A percentile compares a stretch with the other conserved stretches of the same genome.
Evolutionary conservation across 2,888 invertebrate species (phyloP).

Genomic region (Sisyra terminalis): DNA sequence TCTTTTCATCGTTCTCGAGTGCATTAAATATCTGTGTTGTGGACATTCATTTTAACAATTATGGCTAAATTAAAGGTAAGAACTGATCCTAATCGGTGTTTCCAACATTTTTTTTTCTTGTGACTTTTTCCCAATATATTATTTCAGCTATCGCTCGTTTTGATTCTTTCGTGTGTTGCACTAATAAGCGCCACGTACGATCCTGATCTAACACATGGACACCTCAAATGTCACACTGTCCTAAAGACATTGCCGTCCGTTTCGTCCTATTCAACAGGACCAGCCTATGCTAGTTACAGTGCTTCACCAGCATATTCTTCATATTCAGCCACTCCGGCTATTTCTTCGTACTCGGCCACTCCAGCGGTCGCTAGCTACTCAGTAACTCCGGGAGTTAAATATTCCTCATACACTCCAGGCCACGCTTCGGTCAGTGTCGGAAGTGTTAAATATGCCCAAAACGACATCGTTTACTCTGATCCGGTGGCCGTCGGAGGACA

Average conservation of each 20-base stretch:
- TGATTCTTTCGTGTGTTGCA: background rate
- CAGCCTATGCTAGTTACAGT: conserved; percentile 12
- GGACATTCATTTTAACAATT: background rate
- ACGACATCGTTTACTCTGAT: conserved; percentile 10
- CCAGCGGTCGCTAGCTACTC: conserved; percentile 26
- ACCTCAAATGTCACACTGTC: background rate
- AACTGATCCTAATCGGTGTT: background rate
- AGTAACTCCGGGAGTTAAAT: conserved; percentile 16
- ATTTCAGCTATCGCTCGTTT: background rate
- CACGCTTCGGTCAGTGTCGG: background rate
- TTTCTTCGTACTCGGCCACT: conserved; percentile 21
- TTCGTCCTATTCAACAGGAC: conserved; percentile 14
- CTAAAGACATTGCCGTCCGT: conserved; percentile 10
- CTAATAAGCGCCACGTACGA: conserved; percentile 1
- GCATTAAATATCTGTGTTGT: background rate
- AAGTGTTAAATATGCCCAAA: conserved; percentile 6
- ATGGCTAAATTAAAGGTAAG: conserved; percentile 2
- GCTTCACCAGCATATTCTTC: conserved; percentile 10
- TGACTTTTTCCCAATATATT: background rate
- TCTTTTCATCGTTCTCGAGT: background rate
- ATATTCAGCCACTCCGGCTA: conserved; percentile 3
- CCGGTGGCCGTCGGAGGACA: background rate
- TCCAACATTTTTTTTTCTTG: background rate
- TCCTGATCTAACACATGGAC: conserved; percentile 4
- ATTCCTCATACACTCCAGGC: conserved; percentile 4